Percentiles rank a stretch among this genome's conserved stretches.
Evolutionary conservation across 2,113 vertebrate genomes (phyloP).

Genomic region (Nesogale talazaci): DNA sequence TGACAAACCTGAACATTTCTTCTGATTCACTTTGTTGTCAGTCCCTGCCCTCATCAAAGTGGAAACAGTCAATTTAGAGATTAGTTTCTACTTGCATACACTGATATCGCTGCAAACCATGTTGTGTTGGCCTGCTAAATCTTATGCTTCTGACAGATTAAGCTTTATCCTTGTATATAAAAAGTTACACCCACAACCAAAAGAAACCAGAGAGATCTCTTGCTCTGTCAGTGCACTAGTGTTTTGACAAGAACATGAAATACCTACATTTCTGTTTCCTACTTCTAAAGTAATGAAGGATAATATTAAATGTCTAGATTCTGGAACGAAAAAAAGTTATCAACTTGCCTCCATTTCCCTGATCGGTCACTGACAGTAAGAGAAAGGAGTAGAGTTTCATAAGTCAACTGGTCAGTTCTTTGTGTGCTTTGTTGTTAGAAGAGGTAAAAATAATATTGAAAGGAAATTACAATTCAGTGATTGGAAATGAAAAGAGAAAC

Average conservation of each 20-base stretch:
- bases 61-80: conserved; percentile 13
- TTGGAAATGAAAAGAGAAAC: conserved; percentile 28
- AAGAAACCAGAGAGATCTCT: no score
- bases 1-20: not conserved
- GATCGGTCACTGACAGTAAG: not conserved
- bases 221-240: no score
- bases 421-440: not conserved
- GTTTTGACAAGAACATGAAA: no score
- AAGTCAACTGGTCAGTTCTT: not conserved
- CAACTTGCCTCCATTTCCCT: not conserved
- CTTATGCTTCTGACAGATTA: conserved; percentile 22
- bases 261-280: no score
- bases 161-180: not conserved
- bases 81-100: not conserved
- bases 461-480: not conserved
- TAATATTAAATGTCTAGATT: no score
- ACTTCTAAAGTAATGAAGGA: no score
- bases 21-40: not conserved
- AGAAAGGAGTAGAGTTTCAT: not conserved
- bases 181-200: not conserved
- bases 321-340: not conserved
- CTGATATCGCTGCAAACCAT: not conserved
- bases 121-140: not conserved
- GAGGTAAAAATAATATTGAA: not conserved
- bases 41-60: not conserved